phyloP scores from a whole-genome alignment of 2,797 vertebrate genomes.

The Spheniscus humboldti region DNA sequence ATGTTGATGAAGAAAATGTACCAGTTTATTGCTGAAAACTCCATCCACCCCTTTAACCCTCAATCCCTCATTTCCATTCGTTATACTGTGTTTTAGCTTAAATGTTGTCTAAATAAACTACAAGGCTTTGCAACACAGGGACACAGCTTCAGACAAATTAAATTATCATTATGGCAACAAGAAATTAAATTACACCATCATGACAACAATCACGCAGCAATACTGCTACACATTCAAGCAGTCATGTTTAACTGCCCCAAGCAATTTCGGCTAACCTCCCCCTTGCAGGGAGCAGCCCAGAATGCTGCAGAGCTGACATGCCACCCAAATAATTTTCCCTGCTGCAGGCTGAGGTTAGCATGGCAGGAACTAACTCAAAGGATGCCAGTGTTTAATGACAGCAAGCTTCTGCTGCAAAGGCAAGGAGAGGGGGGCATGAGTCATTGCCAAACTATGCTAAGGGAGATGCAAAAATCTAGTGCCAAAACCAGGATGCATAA shows the following conservation, averaged over 20 bases:
- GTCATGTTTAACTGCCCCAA: background rate
- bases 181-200: background rate
- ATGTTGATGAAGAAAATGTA: background rate
- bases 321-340: background rate
- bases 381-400: background rate
- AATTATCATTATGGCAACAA: background rate
- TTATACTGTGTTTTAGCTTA: background rate
- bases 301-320: background rate
- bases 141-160: background rate
- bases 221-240: background rate
- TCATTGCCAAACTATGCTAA: background rate
- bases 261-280: rapidly evolving
- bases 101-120: background rate
- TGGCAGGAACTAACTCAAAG: background rate
- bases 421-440: background rate
- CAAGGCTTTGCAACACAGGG: background rate
- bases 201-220: background rate
- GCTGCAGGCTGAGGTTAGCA: rapidly evolving
- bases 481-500: background rate
- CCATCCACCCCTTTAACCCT: background rate
- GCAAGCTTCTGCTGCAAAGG: background rate
- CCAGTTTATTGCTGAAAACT: background rate
- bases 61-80: background rate
- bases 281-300: background rate
- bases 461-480: background rate